phyloP scores from a whole-genome alignment of 2,797 vertebrate genomes.

The Uromys caudimaculatus region DNA sequence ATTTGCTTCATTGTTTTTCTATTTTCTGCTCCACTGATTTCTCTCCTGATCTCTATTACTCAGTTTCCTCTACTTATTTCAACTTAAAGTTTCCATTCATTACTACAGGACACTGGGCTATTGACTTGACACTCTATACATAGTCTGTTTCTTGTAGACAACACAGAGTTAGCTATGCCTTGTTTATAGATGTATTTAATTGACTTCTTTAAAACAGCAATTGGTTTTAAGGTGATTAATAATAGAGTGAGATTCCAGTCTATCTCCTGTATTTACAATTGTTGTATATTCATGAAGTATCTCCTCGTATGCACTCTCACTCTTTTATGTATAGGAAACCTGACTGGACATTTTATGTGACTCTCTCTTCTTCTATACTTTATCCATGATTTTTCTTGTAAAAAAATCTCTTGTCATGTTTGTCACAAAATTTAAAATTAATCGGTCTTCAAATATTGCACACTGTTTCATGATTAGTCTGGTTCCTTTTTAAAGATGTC shows the following conservation, averaged over 20 bases:
- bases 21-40: background rate
- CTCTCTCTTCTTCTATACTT: background rate
- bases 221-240: background rate
- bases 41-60: background rate
- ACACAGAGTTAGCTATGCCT: background rate
- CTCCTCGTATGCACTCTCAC: background rate
- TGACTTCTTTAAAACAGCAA: background rate
- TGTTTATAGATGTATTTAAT: background rate
- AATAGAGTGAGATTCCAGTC: background rate
- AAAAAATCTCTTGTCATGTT: background rate
- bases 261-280: background rate
- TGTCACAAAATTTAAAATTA: background rate
- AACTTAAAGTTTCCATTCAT: background rate
- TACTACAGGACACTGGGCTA: background rate
- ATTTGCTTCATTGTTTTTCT: background rate
- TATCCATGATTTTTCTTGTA: background rate
- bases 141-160: background rate
- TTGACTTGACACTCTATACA: background rate
- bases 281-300: background rate
- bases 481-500: background rate
- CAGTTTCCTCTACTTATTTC: background rate
- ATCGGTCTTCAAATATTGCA: background rate
- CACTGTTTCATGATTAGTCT: no score
- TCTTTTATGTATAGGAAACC: background rate
- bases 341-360: background rate